Conservation (phyloP, 2,113 vertebrate species). For the Thryonomys swinderianus region DNA sequence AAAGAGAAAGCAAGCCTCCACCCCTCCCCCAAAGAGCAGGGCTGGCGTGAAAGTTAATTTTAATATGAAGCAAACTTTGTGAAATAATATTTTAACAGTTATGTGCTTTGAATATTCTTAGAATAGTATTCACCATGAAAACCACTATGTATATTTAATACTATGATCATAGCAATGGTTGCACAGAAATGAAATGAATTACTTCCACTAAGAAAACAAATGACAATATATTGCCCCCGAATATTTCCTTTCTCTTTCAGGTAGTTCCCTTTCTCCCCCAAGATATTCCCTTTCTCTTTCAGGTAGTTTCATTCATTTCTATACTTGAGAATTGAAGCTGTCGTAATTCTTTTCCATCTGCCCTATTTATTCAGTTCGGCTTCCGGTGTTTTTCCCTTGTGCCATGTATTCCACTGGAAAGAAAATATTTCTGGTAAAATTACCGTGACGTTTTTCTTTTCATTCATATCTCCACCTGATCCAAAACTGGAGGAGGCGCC, state of each 20-base stretch:
- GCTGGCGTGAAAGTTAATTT: rapidly evolving
- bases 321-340: neutral
- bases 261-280: neutral
- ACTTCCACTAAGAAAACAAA: neutral
- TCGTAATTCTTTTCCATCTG: neutral
- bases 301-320: neutral
- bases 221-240: neutral
- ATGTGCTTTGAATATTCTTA: neutral
- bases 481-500: neutral
- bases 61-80: neutral
- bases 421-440: neutral
- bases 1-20: neutral
- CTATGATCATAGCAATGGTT: neutral
- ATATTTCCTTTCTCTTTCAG: neutral
- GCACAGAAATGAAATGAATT: neutral
- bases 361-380: neutral
- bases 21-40: too few relatives aligned
- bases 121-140: neutral
- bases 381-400: neutral
- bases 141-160: neutral
- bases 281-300: too few relatives aligned
- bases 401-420: neutral
- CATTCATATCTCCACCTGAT: neutral
- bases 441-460: neutral
- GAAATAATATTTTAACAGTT: neutral